These are phyloP conservation scores for Xenentodon cancila DNA, from an alignment of 2,797 vertebrate species.

Conservation along the genomic window DNA sequence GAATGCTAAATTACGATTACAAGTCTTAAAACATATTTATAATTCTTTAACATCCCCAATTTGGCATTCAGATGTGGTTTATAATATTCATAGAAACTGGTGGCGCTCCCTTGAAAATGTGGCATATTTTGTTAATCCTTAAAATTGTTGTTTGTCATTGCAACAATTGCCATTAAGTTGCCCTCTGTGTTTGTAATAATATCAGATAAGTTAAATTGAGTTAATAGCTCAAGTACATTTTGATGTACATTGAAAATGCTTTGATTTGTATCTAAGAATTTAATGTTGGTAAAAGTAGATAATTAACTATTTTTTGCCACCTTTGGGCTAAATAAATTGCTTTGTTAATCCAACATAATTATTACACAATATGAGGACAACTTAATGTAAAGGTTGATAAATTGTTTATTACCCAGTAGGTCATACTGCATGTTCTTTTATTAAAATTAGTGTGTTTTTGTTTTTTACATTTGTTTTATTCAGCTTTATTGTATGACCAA, in stretches of 20 bases:
- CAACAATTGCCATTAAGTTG: slow-evolving; percentile 79
- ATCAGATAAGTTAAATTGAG: background rate
- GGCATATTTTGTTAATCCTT: slow-evolving; percentile 65
- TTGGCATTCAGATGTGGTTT: background rate
- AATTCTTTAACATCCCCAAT: background rate
- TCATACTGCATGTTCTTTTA: slow-evolving; percentile 76
- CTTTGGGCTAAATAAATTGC: background rate
- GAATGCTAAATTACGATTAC: background rate
- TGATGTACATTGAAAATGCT: background rate
- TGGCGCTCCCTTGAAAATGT: slow-evolving; percentile 79
- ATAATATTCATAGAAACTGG: slow-evolving; percentile 47
- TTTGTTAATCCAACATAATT: slow-evolving; percentile 7
- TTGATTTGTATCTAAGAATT: background rate
- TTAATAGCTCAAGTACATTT: slow-evolving; percentile 1
- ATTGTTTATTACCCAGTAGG: slow-evolving; percentile 66
- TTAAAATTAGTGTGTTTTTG: slow-evolving; percentile 76
- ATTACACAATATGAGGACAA: slow-evolving; percentile 63
- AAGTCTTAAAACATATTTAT: background rate
- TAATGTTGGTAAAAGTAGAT: slow-evolving; percentile 12
- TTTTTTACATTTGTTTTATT: slow-evolving; percentile 79
- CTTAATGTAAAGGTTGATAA: slow-evolving; percentile 75
- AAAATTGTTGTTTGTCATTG: slow-evolving; percentile 77
- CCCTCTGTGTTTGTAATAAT: slow-evolving; percentile 59
- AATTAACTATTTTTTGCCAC: background rate
- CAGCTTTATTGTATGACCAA: slow-evolving; percentile 70